These are phyloP conservation scores for Abrostola triplasia DNA, from an alignment of 2,888 invertebrate genomes.

Conservation along the genomic window DNA sequence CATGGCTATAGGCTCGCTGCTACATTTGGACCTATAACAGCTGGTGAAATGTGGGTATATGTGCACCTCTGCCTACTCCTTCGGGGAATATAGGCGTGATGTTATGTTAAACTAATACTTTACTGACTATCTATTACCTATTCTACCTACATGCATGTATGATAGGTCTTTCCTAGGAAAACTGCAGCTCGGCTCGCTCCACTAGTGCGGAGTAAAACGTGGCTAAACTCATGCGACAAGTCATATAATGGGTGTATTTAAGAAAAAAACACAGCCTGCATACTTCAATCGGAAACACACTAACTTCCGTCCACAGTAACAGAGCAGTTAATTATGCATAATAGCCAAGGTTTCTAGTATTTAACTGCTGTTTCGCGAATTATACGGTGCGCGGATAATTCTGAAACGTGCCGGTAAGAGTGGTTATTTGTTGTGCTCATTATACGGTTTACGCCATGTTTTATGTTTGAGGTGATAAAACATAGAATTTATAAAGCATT, in stretches of 20 bases:
- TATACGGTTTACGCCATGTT: conserved; percentile 8
- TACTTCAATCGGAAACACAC: conserved; percentile 15
- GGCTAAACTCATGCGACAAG: not conserved
- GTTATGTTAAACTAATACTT: no score
- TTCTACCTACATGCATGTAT: no score
- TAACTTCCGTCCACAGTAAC: conserved; percentile 11
- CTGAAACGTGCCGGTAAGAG: conserved; percentile 9
- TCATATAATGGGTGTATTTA: not conserved
- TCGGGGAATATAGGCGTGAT: no score
- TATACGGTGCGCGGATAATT: conserved; percentile 14
- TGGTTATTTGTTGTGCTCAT: conserved; percentile 14
- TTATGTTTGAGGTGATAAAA: not conserved
- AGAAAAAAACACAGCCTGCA: conserved; percentile 7
- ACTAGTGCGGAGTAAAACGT: no score
- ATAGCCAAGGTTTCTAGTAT: conserved; percentile 39
- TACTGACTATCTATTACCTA: no score
- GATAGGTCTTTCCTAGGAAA: no score
- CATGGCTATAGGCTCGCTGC: no score
- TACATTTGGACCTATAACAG: no score
- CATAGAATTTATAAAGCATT: not conserved
- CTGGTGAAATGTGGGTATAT: no score
- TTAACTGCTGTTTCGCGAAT: conserved; percentile 42
- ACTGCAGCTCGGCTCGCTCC: no score
- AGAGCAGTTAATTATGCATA: conserved; percentile 30
- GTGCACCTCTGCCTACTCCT: no score